Percentiles rank a stretch among this genome's conserved stretches.
These are phyloP conservation scores for Cyrtorhinus lividipennis DNA, from an alignment of 1,140 invertebrate genomes.

Conservation along the genomic window DNA sequence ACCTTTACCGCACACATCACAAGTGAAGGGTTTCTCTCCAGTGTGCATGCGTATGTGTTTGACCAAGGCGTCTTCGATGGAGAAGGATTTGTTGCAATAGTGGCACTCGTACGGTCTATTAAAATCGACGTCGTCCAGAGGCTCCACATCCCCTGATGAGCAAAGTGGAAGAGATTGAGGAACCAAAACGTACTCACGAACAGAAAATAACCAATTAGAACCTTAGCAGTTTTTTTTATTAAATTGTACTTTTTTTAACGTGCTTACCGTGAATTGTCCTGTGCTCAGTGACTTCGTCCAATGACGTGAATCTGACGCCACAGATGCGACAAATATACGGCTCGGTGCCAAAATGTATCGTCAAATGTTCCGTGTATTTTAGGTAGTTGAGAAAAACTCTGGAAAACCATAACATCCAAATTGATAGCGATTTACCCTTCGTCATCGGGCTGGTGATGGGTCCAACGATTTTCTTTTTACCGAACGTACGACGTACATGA, in stretches of 20 bases:
- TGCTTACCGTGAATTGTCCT: neutral
- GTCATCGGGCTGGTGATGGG: too few species aligned
- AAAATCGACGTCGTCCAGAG: conserved; percentile 3
- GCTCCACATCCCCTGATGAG: neutral
- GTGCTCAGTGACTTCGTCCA: conserved; percentile 18
- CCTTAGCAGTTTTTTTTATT: neutral
- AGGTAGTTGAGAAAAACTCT: conserved; percentile 21
- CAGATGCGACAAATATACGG: conserved; percentile 22
- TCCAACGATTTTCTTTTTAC: too few species aligned
- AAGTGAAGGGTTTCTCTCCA: conserved; percentile 44
- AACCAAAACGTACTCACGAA: neutral
- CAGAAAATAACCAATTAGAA: neutral
- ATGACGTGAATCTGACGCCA: conserved; percentile 17
- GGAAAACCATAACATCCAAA: too few species aligned
- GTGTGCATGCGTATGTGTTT: conserved; percentile 46
- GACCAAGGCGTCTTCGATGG: conserved; percentile 28
- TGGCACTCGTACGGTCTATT: conserved; percentile 20
- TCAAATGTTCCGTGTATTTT: conserved; percentile 23
- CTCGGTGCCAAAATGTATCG: conserved; percentile 22
- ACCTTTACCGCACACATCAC: conserved; percentile 25
- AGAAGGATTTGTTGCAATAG: conserved; percentile 24
- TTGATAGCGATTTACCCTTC: too few species aligned
- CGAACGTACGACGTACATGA: too few species aligned
- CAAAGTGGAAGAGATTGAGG: neutral
- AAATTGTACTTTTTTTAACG: neutral